Evolutionary conservation across 2,797 vertebrate species (phyloP).

Genomic region (Acanthurus leucopareius): DNA sequence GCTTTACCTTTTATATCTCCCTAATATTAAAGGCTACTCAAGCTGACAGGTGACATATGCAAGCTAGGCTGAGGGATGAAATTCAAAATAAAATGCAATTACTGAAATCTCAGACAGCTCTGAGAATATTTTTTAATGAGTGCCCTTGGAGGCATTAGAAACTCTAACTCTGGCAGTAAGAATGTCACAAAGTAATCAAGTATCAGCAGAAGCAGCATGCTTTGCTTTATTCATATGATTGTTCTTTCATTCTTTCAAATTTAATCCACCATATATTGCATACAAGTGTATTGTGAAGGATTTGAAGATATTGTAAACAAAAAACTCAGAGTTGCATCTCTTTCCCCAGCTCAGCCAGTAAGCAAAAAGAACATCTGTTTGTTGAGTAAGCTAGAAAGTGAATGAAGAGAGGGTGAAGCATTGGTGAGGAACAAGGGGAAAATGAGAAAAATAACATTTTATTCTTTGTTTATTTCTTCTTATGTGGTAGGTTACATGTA

Average conservation of each 20-base stretch:
- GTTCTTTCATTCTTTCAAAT: slow-evolving; percentile 3
- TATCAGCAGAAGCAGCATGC: not conserved
- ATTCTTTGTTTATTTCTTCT: too few relatives aligned
- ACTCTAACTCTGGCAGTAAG: not conserved
- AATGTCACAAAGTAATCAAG: slow-evolving; percentile 18
- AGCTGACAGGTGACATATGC: slow-evolving; percentile 23
- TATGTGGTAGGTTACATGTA: too few relatives aligned
- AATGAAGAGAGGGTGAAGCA: too few relatives aligned
- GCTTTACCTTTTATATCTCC: slow-evolving; percentile 3
- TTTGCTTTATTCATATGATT: slow-evolving; percentile 24
- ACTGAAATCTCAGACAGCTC: not conserved
- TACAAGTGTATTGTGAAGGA: not conserved
- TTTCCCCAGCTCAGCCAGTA: too few relatives aligned
- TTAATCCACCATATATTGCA: not conserved
- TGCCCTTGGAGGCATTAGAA: not conserved
- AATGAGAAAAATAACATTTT: too few relatives aligned
- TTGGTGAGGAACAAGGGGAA: too few relatives aligned
- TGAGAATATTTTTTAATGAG: not conserved
- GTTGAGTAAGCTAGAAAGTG: too few relatives aligned
- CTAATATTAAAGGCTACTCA: slow-evolving; percentile 32
- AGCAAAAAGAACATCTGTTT: too few relatives aligned
- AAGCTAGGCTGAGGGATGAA: not conserved
- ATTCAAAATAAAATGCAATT: slow-evolving; percentile 1
- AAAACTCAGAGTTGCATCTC: too few relatives aligned
- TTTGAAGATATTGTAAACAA: too few relatives aligned